A percentile compares a stretch with the other conserved stretches of the same genome.
These are phyloP conservation scores for Ameiurus melas DNA, from an alignment of 2,113 vertebrate species.

Conservation along the genomic window DNA sequence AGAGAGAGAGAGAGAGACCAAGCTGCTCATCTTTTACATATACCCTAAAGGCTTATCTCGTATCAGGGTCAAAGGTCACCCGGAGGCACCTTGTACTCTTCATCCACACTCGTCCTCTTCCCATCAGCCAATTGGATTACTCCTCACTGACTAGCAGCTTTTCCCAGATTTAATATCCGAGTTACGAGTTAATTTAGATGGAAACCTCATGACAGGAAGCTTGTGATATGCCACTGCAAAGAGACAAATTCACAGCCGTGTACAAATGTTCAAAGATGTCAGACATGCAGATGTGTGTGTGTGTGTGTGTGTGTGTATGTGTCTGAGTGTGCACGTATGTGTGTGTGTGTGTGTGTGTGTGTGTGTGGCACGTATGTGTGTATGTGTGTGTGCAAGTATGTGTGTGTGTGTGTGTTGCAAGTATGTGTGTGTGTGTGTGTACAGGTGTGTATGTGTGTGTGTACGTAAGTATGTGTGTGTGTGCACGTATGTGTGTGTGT, in stretches of 20 bases:
- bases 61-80: constrained; percentile 45
- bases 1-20: background rate
- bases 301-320: constrained; percentile 21
- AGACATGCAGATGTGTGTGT: constrained; percentile 4
- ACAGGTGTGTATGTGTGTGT: too few species aligned
- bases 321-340: too few species aligned
- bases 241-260: constrained; percentile 11
- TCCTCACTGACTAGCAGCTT: constrained; percentile 59
- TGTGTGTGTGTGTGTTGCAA: too few species aligned
- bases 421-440: too few species aligned
- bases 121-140: constrained; percentile 72
- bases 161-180: constrained; percentile 71
- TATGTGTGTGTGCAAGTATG: too few species aligned
- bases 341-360: too few species aligned
- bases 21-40: constrained; percentile 36
- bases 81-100: constrained; percentile 34
- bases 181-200: constrained; percentile 68
- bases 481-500: too few species aligned
- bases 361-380: too few species aligned
- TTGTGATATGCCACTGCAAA: constrained; percentile 64
- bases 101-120: constrained; percentile 53
- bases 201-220: constrained; percentile 71
- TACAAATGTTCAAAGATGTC: background rate
- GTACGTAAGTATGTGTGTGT: too few species aligned
- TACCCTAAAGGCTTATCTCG: constrained; percentile 23